These are phyloP conservation scores for Leptinotarsa peninsularis DNA, from an alignment of 2,888 invertebrate species.

Conservation along the genomic window DNA sequence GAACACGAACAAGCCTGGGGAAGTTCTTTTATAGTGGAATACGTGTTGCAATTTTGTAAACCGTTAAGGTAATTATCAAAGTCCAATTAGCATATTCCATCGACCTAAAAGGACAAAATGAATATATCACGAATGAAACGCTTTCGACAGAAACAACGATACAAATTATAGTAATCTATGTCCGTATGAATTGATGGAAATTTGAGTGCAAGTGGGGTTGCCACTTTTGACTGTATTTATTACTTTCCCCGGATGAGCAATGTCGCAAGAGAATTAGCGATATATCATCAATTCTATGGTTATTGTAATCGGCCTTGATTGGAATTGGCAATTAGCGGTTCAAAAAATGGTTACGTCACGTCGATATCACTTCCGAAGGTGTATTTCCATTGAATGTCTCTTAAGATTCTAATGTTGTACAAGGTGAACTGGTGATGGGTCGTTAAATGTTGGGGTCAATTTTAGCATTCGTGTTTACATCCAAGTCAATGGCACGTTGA, in stretches of 20 bases:
- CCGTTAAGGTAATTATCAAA: background rate
- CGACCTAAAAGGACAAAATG: conserved; percentile 24
- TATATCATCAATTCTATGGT: conserved; percentile 10
- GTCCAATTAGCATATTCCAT: conserved; percentile 18
- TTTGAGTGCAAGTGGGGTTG: conserved; percentile 32
- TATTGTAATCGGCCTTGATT: conserved; percentile 5
- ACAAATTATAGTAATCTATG: conserved; percentile 35
- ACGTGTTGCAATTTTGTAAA: too few species aligned
- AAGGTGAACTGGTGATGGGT: background rate
- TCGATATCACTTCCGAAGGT: background rate
- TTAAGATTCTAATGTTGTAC: conserved; percentile 4
- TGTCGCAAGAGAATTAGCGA: conserved; percentile 27
- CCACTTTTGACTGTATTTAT: conserved; percentile 39
- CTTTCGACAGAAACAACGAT: conserved; percentile 38
- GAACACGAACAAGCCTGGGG: too few species aligned
- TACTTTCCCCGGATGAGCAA: conserved; percentile 43
- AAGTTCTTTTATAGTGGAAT: too few species aligned
- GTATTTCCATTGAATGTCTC: background rate
- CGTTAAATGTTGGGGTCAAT: background rate
- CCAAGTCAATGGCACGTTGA: too few species aligned
- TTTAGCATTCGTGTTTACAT: too few species aligned
- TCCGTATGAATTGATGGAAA: conserved; percentile 28
- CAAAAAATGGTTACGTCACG: background rate
- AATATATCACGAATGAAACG: conserved; percentile 17
- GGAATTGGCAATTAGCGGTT: background rate